Evolutionary conservation across 2,113 vertebrate genomes (phyloP).

Genomic region (Cichladusa arquata): DNA sequence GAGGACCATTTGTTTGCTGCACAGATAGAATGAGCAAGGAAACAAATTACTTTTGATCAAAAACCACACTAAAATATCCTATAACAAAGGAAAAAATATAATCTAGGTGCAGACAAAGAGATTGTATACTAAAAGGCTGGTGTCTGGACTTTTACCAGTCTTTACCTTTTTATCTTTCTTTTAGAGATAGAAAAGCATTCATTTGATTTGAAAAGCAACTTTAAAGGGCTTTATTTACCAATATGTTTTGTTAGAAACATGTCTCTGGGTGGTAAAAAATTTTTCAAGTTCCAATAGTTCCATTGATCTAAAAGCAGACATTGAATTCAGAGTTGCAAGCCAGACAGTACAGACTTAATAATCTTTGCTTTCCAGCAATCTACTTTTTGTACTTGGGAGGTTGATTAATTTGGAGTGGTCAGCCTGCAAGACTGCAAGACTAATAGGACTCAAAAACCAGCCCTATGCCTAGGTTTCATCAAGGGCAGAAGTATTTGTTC

Average conservation of each 20-base stretch:
- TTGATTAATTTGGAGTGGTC: background rate
- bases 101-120: background rate
- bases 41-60: background rate
- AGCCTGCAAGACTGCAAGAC: background rate
- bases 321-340: background rate
- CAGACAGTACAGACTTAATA: background rate
- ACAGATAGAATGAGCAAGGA: background rate
- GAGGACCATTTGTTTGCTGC: background rate
- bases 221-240: background rate
- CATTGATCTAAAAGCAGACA: background rate
- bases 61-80: background rate
- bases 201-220: background rate
- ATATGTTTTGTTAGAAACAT: background rate
- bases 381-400: background rate
- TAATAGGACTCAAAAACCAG: background rate
- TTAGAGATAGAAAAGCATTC: background rate
- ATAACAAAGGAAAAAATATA: background rate
- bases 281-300: background rate
- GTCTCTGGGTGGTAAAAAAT: background rate
- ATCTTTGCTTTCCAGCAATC: background rate
- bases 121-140: background rate
- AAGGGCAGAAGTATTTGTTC: background rate
- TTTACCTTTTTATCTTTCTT: background rate
- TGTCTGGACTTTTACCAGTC: background rate
- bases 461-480: background rate